A percentile compares a stretch with the other conserved stretches of the same genome.
Conservation (phyloP, 1,140 invertebrate genomes). For the Copidosoma floridanum region DNA sequence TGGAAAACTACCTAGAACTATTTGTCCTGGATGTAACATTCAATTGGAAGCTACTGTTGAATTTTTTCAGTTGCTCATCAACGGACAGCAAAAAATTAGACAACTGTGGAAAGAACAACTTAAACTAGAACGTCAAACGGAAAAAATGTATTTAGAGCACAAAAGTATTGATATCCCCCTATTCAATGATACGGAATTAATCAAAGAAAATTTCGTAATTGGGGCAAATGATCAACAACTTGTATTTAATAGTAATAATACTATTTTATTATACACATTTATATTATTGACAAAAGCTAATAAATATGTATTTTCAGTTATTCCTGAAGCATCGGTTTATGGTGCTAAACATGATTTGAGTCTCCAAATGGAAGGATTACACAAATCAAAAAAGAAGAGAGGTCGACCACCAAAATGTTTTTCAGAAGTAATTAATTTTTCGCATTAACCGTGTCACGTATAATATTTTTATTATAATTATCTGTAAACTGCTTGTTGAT, state of each 20-base stretch:
- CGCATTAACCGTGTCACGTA: neutral
- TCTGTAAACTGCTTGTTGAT: neutral
- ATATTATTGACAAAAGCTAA: conserved; percentile 45
- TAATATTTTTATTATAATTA: neutral
- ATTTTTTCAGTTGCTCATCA: conserved; percentile 69
- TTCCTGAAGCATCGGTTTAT: conserved; percentile 60
- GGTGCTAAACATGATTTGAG: conserved; percentile 59
- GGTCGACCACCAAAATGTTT: conserved; percentile 65
- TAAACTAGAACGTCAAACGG: conserved; percentile 40
- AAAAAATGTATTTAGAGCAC: neutral
- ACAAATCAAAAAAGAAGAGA: conserved; percentile 66
- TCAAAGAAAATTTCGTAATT: conserved; percentile 1
- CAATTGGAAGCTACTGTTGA: conserved; percentile 70
- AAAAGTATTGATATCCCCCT: conserved; percentile 11
- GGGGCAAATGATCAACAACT: conserved; percentile 18
- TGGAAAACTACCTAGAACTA: conserved; percentile 66
- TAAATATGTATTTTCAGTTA: conserved; percentile 45
- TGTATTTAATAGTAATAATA: conserved; percentile 18
- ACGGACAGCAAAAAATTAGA: conserved; percentile 64
- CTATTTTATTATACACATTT: neutral
- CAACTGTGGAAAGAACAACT: conserved; percentile 56
- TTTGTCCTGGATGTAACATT: conserved; percentile 73
- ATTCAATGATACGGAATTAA: conserved; percentile 12
- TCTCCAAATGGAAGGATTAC: conserved; percentile 63
- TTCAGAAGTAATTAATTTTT: conserved; percentile 37